A percentile compares a stretch with the other conserved stretches of the same genome.
phyloP scores from a whole-genome alignment of 2,888 invertebrate genomes.

The Syritta pipiens region DNA sequence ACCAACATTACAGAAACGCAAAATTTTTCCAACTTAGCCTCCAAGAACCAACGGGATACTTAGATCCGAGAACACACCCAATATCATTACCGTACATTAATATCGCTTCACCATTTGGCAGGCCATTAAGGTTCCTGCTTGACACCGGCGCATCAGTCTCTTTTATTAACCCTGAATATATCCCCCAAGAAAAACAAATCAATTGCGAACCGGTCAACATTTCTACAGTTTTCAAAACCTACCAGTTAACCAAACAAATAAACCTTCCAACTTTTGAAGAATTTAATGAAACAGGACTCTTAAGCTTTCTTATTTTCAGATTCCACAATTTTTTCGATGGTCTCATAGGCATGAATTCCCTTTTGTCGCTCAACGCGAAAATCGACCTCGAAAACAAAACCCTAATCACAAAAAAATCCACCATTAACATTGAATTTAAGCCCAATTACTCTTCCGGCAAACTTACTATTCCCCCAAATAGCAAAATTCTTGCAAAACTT shows the following conservation, averaged over 20 bases:
- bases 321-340: slow-evolving; percentile 39
- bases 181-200: slow-evolving; percentile 6
- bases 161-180: slow-evolving; percentile 34
- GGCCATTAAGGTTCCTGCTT: neutral
- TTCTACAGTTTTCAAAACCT: slow-evolving; percentile 23
- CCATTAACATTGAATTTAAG: neutral
- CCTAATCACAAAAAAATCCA: slow-evolving; percentile 2
- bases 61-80: neutral
- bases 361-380: slow-evolving; percentile 21
- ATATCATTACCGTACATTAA: neutral
- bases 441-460: slow-evolving; percentile 9
- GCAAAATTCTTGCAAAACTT: slow-evolving; percentile 6
- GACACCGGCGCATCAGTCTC: slow-evolving; percentile 1
- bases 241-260: slow-evolving; percentile 8
- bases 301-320: slow-evolving; percentile 19
- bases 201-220: slow-evolving; percentile 29
- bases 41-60: slow-evolving; percentile 18
- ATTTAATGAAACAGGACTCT: slow-evolving; percentile 10
- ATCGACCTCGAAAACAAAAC: slow-evolving; percentile 19
- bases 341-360: slow-evolving; percentile 15
- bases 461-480: slow-evolving; percentile 3
- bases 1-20: slow-evolving; percentile 1
- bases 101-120: neutral
- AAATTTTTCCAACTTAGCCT: slow-evolving; percentile 21
- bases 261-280: slow-evolving; percentile 11